Base-by-base conservation (phyloP, 2,113 vertebrate species). In the Indri indri region DNA sequence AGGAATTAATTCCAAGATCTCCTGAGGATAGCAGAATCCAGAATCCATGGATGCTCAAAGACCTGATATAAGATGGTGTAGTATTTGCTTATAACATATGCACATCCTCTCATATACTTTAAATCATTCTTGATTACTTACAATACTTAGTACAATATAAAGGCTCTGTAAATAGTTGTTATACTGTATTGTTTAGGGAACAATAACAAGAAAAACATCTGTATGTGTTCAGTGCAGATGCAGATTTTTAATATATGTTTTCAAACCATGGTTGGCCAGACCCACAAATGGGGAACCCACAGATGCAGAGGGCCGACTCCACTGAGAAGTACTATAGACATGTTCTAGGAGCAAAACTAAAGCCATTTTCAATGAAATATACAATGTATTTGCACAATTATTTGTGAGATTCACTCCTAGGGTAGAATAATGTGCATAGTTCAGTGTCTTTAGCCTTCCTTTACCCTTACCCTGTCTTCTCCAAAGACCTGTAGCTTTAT, bases 341-440 rank as follows among this genome's bases (percentile, higher is more conserved):
- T 59, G 34, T 59, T 88, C 86, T 52, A 94, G 40, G 50, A 95
- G 45, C 50, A 92, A 76, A 92, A 91, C 40, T 71, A 88, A 92
- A 88, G 74, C 16, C 85, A 63, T 84, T 97, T 93, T 92, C 40
- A 88, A 3, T 54, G 86, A 66, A 34, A 77, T 82, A 84, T 63
- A 32, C 5, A 77, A 2, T 47, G 2, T 82, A 76, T 73, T 95
- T 84, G 16, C 18, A 52, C 77, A 66, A 32, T 83, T 74, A 50
- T 47, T 74, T 73, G 73, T 89, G 57, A 6, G 25, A 81, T 20
- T 91, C 8, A 74, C 3, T 91, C 12, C 47, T 32, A 20, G 17
- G 17, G 25, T 52, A 63, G 47, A 96, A 50, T 77, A 52, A 61
- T 68, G 34, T 73, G 16, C 20, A 20, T 45, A 23, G 8, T 65